Base-by-base conservation (phyloP, 2,797 vertebrate genomes). In the Urocyon cinereoargenteus region DNA sequence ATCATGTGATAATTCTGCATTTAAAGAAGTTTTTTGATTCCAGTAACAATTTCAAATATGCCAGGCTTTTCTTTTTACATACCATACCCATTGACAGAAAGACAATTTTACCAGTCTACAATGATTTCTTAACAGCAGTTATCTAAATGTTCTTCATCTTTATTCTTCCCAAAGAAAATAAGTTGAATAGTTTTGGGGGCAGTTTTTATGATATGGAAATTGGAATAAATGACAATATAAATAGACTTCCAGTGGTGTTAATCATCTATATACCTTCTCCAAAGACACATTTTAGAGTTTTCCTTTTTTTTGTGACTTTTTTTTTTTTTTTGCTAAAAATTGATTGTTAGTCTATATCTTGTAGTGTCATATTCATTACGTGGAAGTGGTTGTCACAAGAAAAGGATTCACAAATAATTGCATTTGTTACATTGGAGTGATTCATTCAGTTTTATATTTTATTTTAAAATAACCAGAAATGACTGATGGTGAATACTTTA, bases 271-370 rank as follows among this genome's bases (percentile, higher is more conserved):
- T 62, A 28, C 16, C 6, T 86, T 90, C n/a, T 61, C 53, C 22
- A 49, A 79, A 94, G 68, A 75, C 14, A 51, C 75, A 75, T 34
- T 90, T 59, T 90, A 31, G 84, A 66, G 18, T 75, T 87, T 75
- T 68, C 77, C 53, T 85, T 68, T 31, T 68, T 40, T 53, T 9
- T 34, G 21, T 34, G 5, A 10, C 95, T 19, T 81, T 68, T 13
- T 68, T 85, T 97, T 94, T 78, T 12, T 68, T 84, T 96, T 88
- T 83, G 15, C 18, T 92, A 24, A 93, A 87, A 94, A 53, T 55
- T 89, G 1, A 5, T 83, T 59, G 79, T 85, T 88, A 86, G n/a
- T 93, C 21, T 28, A 36, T 62, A 85, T 72, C 31, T 13, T 31
- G 15, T 45, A 21, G 2, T 75, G 14, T 86, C 7, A 21, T 22